These are phyloP conservation scores for Taphrorychus bicolor DNA, from an alignment of 2,888 invertebrate genomes.

Conservation along the genomic window DNA sequence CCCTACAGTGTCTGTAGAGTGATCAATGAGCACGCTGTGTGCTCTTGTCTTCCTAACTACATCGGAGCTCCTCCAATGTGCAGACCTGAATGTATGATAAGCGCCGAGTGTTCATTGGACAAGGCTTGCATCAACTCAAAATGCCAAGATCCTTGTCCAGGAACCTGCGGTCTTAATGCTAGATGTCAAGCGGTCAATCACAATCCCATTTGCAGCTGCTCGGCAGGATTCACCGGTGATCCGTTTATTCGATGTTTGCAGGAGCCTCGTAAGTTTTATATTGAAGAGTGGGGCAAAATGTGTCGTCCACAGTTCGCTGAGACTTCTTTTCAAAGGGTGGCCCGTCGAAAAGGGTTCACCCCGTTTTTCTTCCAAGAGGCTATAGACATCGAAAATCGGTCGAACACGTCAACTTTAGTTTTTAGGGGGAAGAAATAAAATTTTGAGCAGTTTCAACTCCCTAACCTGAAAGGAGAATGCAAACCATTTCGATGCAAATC, in stretches of 20 bases:
- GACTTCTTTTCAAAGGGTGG: too few species aligned
- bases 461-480: too few species aligned
- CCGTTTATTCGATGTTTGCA: slow-evolving; percentile 67
- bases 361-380: too few species aligned
- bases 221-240: slow-evolving; percentile 71
- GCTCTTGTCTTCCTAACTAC: slow-evolving; percentile 78
- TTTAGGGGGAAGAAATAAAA: too few species aligned
- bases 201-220: slow-evolving; percentile 82
- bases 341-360: too few species aligned
- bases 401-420: too few species aligned
- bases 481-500: too few species aligned
- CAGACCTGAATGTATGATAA: slow-evolving; percentile 78
- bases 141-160: slow-evolving; percentile 79
- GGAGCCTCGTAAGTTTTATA: slow-evolving; percentile 63
- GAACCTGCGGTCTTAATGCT: slow-evolving; percentile 77
- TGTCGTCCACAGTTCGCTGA: too few species aligned
- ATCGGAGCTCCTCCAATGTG: slow-evolving; percentile 79
- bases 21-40: slow-evolving; percentile 76
- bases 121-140: slow-evolving; percentile 76
- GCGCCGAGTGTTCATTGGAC: slow-evolving; percentile 77
- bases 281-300: too few species aligned
- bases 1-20: slow-evolving; percentile 78
- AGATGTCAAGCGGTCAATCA: slow-evolving; percentile 78
- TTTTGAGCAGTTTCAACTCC: too few species aligned
- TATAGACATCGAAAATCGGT: too few species aligned